Evolutionary conservation across 2,888 invertebrate species (phyloP), one percentile per base, ranked within the genome.

Genomic region (Scaeva pyrastri): DNA sequence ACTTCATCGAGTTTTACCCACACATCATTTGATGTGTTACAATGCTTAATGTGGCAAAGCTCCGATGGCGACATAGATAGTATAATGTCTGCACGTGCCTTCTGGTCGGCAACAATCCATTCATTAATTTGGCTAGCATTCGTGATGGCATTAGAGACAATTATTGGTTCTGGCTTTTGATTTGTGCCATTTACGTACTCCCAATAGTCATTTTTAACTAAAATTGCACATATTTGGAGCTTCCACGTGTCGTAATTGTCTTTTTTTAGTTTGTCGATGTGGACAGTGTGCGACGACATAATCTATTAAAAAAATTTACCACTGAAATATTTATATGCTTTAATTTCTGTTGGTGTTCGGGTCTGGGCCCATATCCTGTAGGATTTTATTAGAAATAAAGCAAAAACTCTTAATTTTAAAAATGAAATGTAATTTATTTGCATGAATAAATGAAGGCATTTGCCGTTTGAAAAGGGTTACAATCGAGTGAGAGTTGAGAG

Each of bases 1-100:
- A 90, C 90, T 4, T 58, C 39, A 62, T 91, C 77, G 23, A 93
- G 87, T 77, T 89, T 92, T 3, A 85, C n/a, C 93, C 92, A 93
- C 1, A 76, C 68, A 23, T 90, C 89, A 8, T n/a, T 88, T 2
- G 91, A 88, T 19, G 80, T 88, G 6, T 12, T 19, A 73, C 90
- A 91, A 19, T 87, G 84, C 45, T 89, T 89, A 2, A 91, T 77
- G 75, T 90, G 89, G 41, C 90, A 90, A 12, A 91, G 74, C 88
- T 91, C 91, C 0, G 89, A 45, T 36, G 88, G 71, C 11, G 70
- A 73, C 36, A 88, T 83, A 41, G 85, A 72, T 43, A 70, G 83
- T 8, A 88, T 88, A 39, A 56, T 26, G 16, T 10, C 66, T 55
- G n/a, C n/a, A n/a, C n/a, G n/a, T n/a, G n/a, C n/a, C n/a, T n/a